Base-by-base conservation (phyloP, 2,113 vertebrate genomes). In the Anolis sagrei region DNA sequence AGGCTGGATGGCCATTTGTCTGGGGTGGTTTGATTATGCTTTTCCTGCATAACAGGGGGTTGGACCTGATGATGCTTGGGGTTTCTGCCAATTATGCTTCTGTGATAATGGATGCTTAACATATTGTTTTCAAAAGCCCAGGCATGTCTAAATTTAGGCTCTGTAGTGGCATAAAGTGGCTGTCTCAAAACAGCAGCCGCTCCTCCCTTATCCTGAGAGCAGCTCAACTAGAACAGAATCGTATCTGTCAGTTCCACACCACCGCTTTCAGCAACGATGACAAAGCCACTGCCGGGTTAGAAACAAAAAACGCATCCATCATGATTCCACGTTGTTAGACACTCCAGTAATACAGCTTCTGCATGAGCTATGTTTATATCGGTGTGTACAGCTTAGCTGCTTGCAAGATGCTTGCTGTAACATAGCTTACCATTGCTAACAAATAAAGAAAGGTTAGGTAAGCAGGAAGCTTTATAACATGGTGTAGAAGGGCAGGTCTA, bases 181-280 rank as follows among this genome's bases (percentile, higher is more conserved):
- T 19, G 78, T 90, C 44, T 36, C 19, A 81, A 7, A 49, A 48
- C 39, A 84, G 61, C 9, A 85, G 80, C 70, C n/a, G 85, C 29
- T 61, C 32, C 7, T 18, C 61, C 69, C 3, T 51, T 79, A 66
- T 82, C 23, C 2, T 83, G 19, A 54, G 44, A 75, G 21, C 32
- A 75, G 68, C 4, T 18, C 81, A 39, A 48, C 51, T 34, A 83
- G 79, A 68, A 39, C 76, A 25, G 54, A 32, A 79, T 64, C 44
- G 48, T 3, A 69, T 77, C n/a, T 14, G 49, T 54, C 58, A 1
- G 25, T 83, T 90, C 86, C 72, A 84, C 4, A 34, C 88, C 54
- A 1, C 39, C 58, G 34, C 27, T 87, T 39, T 5, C 69, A 29
- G 2, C 51, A 58, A 23, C n/a, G 23, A 68, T 23, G 58, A 66